Evolutionary conservation across 2,888 invertebrate species (phyloP).

Genomic region (Heliconius ismenius): DNA sequence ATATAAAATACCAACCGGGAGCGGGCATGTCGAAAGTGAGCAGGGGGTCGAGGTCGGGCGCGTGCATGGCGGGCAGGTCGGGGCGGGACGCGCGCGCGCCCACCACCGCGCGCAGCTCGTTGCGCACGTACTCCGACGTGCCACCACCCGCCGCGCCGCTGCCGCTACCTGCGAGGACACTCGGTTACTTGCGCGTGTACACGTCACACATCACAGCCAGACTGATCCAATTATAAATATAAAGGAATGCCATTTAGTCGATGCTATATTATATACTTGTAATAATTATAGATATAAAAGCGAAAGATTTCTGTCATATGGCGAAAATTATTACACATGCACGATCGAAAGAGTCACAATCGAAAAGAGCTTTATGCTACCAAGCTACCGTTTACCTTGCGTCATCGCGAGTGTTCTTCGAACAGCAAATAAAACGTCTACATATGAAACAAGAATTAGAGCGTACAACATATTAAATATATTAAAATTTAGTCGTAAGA

Average conservation of each 20-base stretch:
- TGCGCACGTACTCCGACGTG: conserved; percentile 93
- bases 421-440: conserved; percentile 22
- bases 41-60: conserved; percentile 86
- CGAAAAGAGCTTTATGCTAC: conserved; percentile 31
- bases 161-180: conserved; percentile 28
- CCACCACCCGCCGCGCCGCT: conserved; percentile 72
- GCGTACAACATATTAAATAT: conserved; percentile 7
- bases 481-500: background rate
- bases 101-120: conserved; percentile 94
- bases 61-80: conserved; percentile 77
- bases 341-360: conserved; percentile 35
- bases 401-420: conserved; percentile 22
- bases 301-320: conserved; percentile 39
- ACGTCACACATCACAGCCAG: conserved; percentile 22
- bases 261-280: conserved; percentile 34
- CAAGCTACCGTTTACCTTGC: conserved; percentile 38
- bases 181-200: background rate
- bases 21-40: conserved; percentile 86
- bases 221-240: conserved; percentile 43
- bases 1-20: conserved; percentile 70
- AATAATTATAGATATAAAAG: conserved; percentile 38
- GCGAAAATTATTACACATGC: conserved; percentile 43
- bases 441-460: conserved; percentile 23
- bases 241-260: conserved; percentile 23
- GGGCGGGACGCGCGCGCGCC: conserved; percentile 87